Evolutionary conservation across 2,113 vertebrate genomes (phyloP).

Genomic region (Tragelaphus strepsiceros): DNA sequence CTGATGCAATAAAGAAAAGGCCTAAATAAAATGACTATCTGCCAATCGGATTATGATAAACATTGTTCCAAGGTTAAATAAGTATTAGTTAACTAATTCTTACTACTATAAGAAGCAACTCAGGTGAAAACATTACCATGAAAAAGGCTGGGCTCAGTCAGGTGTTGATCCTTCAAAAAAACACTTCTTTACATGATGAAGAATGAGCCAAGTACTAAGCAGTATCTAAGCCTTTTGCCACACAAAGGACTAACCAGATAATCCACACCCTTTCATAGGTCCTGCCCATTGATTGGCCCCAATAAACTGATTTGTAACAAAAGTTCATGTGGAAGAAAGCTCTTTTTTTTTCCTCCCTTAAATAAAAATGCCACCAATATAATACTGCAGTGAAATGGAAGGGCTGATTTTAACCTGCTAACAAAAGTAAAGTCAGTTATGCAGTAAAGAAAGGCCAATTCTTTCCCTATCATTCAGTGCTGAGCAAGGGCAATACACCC

Average conservation of each 20-base stretch:
- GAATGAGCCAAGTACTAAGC: constrained; percentile 46
- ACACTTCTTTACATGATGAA: constrained; percentile 56
- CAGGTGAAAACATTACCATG: constrained; percentile 72
- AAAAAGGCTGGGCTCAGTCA: constrained; percentile 64
- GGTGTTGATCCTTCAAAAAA: constrained; percentile 64
- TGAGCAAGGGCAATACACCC: constrained; percentile 42
- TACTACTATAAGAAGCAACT: constrained; percentile 58
- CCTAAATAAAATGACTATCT: constrained; percentile 59
- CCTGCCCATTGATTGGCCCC: constrained; percentile 61
- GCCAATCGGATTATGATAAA: constrained; percentile 62
- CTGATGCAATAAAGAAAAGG: constrained; percentile 43
- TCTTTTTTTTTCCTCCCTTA: background rate
- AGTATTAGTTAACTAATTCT: constrained; percentile 70
- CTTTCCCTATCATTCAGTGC: constrained; percentile 54
- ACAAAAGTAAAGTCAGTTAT: constrained; percentile 67
- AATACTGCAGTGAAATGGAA: constrained; percentile 67
- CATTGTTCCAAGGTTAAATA: constrained; percentile 70
- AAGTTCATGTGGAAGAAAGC: constrained; percentile 66
- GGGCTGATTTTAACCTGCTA: constrained; percentile 64
- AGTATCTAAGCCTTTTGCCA: constrained; percentile 61
- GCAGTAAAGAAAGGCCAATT: constrained; percentile 58
- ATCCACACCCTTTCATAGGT: constrained; percentile 54
- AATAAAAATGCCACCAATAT: constrained; percentile 70
- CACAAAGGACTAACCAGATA: constrained; percentile 56
- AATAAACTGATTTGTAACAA: constrained; percentile 66